Evolutionary conservation across 2,797 vertebrate species (phyloP), one percentile per base, ranked within the genome.

Genomic region (Danio kyathit): DNA sequence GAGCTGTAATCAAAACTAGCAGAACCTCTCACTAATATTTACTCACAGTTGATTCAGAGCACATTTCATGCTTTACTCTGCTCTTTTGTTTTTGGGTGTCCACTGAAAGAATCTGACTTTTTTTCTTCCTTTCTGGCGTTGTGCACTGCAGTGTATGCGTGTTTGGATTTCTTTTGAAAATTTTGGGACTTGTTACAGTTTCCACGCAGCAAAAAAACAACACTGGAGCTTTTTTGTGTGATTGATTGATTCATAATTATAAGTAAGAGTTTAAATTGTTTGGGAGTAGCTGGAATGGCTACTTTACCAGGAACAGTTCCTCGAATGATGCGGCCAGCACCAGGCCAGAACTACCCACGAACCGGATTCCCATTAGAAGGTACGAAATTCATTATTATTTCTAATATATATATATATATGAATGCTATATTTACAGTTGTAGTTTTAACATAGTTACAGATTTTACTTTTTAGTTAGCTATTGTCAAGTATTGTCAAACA

Each of bases 281-380:
- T 74, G 79, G 76, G 72, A 87, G 91, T 94, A 87, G 93, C 92
- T 93, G 88, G 86, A 85, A 97, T 98, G 97, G 96, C 96, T 90
- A 94, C 95, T 86, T 94, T 98, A 72, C 93, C 93, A 76, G 94
- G 95, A 87, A 88, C 94, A 0, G 92, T 95, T 3, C 95, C 94
- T 16, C 91, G 95, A 84, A 96, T 96, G 96, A 95, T 96, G 95
- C 92, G 96, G 76, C 96, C 95, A 51, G 94, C 92, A 29, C 95
- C 95, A 74, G 95, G 95, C 70, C 96, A 96, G 91, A 96, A 95
- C 86, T 96, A 96, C 17, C 95, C 95, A 0, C 93, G 95, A 79
- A 95, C 95, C 0, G 95, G 96, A 63, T 96, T 96, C 59, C 95
- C 95, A 0, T 74, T 96, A 91, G 95, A 96, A 96, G 95, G 95